Percentiles rank a stretch among this genome's conserved stretches.
phyloP scores from a whole-genome alignment of 2,113 vertebrate genomes.

The Hirundichthys speculiger region DNA sequence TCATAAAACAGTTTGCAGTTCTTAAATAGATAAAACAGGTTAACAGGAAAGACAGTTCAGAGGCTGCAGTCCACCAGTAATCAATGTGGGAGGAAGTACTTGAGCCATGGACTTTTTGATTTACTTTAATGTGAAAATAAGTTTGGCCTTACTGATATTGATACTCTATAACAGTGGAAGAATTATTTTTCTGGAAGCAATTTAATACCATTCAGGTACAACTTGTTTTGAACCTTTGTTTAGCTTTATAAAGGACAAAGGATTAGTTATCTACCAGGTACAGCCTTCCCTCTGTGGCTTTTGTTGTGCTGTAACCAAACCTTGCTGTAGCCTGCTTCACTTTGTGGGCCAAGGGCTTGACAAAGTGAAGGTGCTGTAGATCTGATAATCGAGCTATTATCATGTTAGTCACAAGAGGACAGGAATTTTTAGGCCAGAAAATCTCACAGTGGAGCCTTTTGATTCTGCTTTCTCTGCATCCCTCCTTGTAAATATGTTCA shows the following conservation, averaged over 20 bases:
- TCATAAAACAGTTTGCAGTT: no score
- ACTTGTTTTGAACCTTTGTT: conserved; percentile 22
- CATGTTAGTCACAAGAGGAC: neutral
- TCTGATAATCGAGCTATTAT: conserved; percentile 12
- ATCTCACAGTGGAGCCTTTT: neutral
- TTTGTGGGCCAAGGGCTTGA: conserved; percentile 48
- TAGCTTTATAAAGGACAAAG: conserved; percentile 31
- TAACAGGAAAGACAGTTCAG: no score
- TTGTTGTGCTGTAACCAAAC: conserved; percentile 66
- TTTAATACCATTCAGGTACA: neutral
- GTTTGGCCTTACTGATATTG: neutral
- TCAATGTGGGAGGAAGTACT: no score
- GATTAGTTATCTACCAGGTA: conserved; percentile 48
- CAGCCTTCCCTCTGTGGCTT: conserved; percentile 35
- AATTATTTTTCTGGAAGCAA: neutral
- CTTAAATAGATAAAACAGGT: no score
- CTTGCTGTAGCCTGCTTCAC: conserved; percentile 26
- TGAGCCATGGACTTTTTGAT: no score
- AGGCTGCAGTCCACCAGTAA: no score
- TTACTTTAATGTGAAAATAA: no score
- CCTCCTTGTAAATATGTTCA: neutral
- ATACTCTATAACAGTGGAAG: neutral
- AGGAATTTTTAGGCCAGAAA: neutral
- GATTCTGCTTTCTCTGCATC: neutral
- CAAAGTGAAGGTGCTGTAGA: conserved; percentile 16